Conservation (phyloP, 2,888 invertebrate species). For the Stegophylla sp. region DNA sequence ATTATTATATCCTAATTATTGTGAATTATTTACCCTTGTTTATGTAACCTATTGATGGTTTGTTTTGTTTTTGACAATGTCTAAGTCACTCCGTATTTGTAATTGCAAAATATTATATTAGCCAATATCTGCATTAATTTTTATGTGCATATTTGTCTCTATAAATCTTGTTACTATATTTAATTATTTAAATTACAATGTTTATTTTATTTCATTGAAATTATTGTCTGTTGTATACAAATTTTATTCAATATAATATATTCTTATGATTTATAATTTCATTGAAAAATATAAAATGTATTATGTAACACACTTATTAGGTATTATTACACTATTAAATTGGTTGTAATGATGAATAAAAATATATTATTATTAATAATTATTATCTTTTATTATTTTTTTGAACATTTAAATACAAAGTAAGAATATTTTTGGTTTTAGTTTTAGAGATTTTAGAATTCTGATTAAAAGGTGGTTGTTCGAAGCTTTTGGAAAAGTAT, state of each 20-base stretch:
- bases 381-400: not conserved
- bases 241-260: conserved; percentile 54
- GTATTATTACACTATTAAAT: conserved; percentile 23
- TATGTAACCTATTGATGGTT: conserved; percentile 1
- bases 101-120: conserved; percentile 37
- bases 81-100: conserved; percentile 27
- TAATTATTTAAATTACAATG: conserved; percentile 12
- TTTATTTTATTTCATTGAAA: conserved; percentile 34
- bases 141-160: conserved; percentile 2
- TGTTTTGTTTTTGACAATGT: not conserved
- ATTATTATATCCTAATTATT: not conserved
- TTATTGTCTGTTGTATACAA: conserved; percentile 57
- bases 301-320: not conserved
- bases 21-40: not conserved
- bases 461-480: no score
- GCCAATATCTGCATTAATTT: conserved; percentile 17
- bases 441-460: no score
- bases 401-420: not conserved
- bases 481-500: no score
- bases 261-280: conserved; percentile 6
- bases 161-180: not conserved
- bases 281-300: conserved; percentile 34
- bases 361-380: not conserved
- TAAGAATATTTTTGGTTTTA: not conserved
- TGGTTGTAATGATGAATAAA: not conserved